Percentiles rank a stretch among this genome's conserved stretches.
Conservation (phyloP, 1,140 invertebrate genomes). For the Lasioglossum baleicum region DNA sequence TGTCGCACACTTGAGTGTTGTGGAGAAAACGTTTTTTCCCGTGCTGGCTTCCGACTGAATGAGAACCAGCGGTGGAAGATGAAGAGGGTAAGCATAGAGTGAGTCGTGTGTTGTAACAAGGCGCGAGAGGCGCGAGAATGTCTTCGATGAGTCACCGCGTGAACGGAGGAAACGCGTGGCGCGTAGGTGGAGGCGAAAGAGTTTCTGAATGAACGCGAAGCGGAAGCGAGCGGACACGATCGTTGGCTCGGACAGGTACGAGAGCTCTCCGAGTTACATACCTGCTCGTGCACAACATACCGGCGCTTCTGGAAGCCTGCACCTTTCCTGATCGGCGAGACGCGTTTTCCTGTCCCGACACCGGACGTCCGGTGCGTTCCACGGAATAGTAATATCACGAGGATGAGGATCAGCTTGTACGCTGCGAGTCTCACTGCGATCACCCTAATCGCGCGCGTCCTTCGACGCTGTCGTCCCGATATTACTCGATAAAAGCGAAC, state of each 20-base stretch:
- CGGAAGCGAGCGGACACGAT: constrained; percentile 56
- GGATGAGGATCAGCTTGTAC: background rate
- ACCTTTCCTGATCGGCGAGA: constrained; percentile 64
- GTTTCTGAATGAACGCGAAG: constrained; percentile 59
- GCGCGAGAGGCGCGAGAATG: constrained; percentile 18
- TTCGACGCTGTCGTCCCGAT: background rate
- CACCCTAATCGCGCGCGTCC: constrained; percentile 9
- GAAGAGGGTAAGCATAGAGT: no score
- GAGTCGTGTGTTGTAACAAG: background rate
- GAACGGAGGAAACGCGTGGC: constrained; percentile 52
- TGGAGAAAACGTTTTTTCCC: no score
- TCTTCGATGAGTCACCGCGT: constrained; percentile 54
- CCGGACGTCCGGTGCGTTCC: constrained; percentile 70
- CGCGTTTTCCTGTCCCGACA: constrained; percentile 63
- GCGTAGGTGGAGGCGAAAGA: constrained; percentile 58
- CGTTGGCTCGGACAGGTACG: constrained; percentile 27
- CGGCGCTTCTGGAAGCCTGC: constrained; percentile 42
- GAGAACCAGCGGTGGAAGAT: no score
- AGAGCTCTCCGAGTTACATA: constrained; percentile 22
- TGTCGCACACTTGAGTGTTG: no score
- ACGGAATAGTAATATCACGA: constrained; percentile 67
- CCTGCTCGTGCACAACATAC: constrained; percentile 5
- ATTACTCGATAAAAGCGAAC: background rate
- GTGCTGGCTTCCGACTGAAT: no score
- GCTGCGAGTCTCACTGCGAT: background rate